Percentiles rank a stretch among this genome's conserved stretches.
phyloP scores from a whole-genome alignment of 2,797 vertebrate genomes.

The Coccyzus lansbergi region DNA sequence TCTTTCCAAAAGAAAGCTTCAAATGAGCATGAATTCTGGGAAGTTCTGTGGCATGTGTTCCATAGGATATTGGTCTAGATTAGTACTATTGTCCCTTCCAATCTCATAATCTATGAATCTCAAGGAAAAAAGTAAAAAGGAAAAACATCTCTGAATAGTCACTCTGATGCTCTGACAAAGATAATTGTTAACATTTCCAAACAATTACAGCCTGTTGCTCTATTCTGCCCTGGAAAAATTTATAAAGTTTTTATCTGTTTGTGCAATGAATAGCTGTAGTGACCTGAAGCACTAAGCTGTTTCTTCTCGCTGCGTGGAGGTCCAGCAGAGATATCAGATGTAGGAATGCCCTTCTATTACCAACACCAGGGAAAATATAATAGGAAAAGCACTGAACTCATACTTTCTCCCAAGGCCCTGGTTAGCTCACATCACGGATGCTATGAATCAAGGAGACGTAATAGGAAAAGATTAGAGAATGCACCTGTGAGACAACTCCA shows the following conservation, averaged over 20 bases:
- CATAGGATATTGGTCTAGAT: background rate
- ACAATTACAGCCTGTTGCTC: background rate
- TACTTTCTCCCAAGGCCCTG: background rate
- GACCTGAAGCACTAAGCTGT: background rate
- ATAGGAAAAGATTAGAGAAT: background rate
- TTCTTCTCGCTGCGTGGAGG: background rate
- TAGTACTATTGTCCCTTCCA: background rate
- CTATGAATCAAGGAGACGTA: background rate
- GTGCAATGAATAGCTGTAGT: background rate
- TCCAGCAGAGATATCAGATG: background rate
- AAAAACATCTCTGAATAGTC: background rate
- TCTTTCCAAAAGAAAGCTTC: background rate
- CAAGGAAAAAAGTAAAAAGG: background rate
- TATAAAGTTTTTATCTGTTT: background rate
- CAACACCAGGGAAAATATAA: background rate
- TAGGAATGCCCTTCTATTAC: background rate
- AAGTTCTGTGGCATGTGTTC: background rate
- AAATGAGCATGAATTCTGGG: background rate
- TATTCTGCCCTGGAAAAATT: slow-evolving; percentile 3
- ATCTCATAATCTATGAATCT: background rate
- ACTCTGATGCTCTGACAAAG: background rate
- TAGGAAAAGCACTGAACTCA: slow-evolving; percentile 1
- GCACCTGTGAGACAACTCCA: background rate
- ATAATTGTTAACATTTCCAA: background rate
- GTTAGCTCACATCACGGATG: background rate